Conservation (phyloP, 2,113 vertebrate genomes). For the Elaphurus davidianus region DNA sequence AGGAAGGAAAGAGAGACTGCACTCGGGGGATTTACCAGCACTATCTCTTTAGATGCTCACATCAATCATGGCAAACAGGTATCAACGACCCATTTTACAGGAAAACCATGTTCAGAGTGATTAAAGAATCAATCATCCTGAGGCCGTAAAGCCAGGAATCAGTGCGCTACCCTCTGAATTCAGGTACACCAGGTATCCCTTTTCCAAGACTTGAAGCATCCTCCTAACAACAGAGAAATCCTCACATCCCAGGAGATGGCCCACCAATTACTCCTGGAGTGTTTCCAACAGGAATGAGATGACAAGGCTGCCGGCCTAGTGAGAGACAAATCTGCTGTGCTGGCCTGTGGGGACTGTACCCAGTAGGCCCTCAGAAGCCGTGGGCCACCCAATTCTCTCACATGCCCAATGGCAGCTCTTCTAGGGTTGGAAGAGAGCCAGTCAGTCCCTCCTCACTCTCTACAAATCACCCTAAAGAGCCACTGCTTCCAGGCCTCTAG, state of each 20-base stretch:
- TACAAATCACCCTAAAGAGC: not conserved
- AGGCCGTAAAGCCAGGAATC: not conserved
- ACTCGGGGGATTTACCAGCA: too few relatives aligned
- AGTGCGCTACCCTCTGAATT: not conserved
- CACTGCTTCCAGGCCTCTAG: not conserved
- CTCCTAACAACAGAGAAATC: not conserved
- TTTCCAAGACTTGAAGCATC: not conserved
- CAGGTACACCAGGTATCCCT: not conserved
- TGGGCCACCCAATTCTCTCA: not conserved
- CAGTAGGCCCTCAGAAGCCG: not conserved
- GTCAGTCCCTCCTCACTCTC: too few relatives aligned
- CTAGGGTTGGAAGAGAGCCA: not conserved
- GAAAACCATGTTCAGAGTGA: not conserved
- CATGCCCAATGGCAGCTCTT: not conserved
- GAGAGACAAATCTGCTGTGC: not conserved
- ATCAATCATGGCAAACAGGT: not conserved
- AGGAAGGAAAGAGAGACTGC: not conserved
- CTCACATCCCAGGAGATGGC: not conserved
- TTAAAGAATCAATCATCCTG: not conserved
- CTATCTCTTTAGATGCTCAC: not conserved
- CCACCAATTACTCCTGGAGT: not conserved
- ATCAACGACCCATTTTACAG: not conserved
- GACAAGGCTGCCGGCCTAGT: not conserved
- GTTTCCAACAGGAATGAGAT: not conserved
- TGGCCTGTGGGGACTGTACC: not conserved